phyloP scores from a whole-genome alignment of 2,888 invertebrate genomes.

The Sinelater perroti region DNA sequence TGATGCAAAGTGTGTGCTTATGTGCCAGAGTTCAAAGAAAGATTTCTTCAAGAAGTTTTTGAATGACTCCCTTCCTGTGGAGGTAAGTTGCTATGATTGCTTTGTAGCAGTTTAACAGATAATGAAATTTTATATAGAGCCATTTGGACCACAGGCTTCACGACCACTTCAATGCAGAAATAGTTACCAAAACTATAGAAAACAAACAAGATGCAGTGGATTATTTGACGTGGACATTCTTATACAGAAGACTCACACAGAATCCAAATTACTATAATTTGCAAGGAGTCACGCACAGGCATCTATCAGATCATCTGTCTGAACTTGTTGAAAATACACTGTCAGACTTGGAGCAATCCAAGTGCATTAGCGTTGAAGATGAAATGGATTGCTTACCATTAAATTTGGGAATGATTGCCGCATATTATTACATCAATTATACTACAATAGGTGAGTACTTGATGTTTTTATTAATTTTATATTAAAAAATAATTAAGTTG shows the following conservation, averaged over 20 bases:
- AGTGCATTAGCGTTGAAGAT: slow-evolving; percentile 97
- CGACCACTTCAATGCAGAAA: slow-evolving; percentile 99
- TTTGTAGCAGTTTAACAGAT: neutral
- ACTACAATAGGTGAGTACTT: slow-evolving; percentile 91
- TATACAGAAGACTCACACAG: slow-evolving; percentile 95
- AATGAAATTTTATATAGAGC: slow-evolving; percentile 66
- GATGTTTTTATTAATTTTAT: too few relatives aligned
- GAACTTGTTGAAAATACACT: slow-evolving; percentile 97
- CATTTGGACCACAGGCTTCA: slow-evolving; percentile 97
- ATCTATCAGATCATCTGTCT: slow-evolving; percentile 97
- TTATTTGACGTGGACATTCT: slow-evolving; percentile 98
- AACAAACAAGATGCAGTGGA: slow-evolving; percentile 99
- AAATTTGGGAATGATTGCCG: slow-evolving; percentile 99
- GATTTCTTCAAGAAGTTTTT: slow-evolving; percentile 98
- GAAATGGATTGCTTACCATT: slow-evolving; percentile 97
- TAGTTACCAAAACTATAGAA: slow-evolving; percentile 99
- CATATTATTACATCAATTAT: slow-evolving; percentile 99
- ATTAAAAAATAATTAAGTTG: too few relatives aligned
- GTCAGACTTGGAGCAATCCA: slow-evolving; percentile 92
- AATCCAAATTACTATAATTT: slow-evolving; percentile 99
- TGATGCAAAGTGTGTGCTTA: slow-evolving; percentile 92
- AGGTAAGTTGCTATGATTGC: slow-evolving; percentile 62
- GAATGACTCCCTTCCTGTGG: slow-evolving; percentile 95
- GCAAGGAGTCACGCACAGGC: slow-evolving; percentile 95
- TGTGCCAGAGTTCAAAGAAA: slow-evolving; percentile 98